phyloP scores from a whole-genome alignment of 2,888 invertebrate species.

The Lasioglossum marginatum region DNA sequence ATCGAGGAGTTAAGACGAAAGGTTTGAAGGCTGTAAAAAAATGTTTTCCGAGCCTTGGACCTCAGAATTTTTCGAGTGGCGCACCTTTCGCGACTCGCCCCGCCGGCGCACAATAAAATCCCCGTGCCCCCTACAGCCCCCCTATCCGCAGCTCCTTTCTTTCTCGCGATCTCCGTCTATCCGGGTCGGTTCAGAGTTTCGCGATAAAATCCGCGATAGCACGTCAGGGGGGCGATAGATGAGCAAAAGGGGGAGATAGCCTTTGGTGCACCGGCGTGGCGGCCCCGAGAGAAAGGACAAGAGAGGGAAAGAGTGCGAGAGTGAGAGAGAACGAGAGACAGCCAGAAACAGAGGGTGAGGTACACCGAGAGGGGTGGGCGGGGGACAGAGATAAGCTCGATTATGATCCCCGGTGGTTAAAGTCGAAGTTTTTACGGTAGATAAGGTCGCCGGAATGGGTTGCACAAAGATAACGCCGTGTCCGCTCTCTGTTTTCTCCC shows the following conservation, averaged over 20 bases:
- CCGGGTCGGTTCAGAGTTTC: slow-evolving; percentile 74
- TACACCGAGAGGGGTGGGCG: not conserved
- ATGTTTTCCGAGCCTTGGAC: not conserved
- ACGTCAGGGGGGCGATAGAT: slow-evolving; percentile 68
- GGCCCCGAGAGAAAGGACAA: slow-evolving; percentile 63
- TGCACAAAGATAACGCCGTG: slow-evolving; percentile 71
- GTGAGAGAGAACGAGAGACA: slow-evolving; percentile 47
- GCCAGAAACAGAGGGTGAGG: slow-evolving; percentile 26
- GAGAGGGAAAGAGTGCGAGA: slow-evolving; percentile 41
- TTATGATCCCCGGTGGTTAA: slow-evolving; percentile 83
- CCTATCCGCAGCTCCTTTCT: slow-evolving; percentile 56
- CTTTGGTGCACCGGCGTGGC: slow-evolving; percentile 68
- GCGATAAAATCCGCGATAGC: slow-evolving; percentile 75
- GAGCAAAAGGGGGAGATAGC: slow-evolving; percentile 73
- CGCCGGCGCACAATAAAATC: slow-evolving; percentile 30
- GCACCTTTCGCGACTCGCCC: not conserved
- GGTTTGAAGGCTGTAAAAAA: not conserved
- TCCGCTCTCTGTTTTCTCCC: slow-evolving; percentile 51
- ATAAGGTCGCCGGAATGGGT: slow-evolving; percentile 76
- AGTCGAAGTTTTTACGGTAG: slow-evolving; percentile 83
- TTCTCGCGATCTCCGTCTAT: slow-evolving; percentile 66
- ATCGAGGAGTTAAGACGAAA: not conserved
- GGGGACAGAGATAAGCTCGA: slow-evolving; percentile 76
- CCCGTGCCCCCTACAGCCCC: slow-evolving; percentile 18
- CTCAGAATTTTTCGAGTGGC: not conserved